Base-by-base conservation (phyloP, 2,797 vertebrate species). In the Taenioides sp. region DNA sequence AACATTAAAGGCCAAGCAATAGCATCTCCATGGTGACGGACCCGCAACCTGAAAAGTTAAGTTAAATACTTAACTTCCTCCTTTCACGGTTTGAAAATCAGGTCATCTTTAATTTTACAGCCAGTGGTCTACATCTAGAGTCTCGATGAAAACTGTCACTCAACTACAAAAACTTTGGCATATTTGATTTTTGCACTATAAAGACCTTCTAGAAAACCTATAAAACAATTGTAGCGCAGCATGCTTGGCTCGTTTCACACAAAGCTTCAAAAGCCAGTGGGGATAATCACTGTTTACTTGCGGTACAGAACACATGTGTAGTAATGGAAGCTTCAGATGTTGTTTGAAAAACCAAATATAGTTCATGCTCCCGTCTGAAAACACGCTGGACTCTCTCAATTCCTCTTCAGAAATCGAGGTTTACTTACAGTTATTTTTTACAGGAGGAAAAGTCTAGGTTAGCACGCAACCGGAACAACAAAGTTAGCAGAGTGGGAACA, bases 251-350 rank as follows among this genome's bases (percentile, higher is more conserved):
- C 34, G 16, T 67, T 47, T 28, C 69, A 66, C 68, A 74, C 68
- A 52, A 6, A 72, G 50, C 27, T 71, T 79, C 63, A 63, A 66
- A 77, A 69, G 52, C 3, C 70, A 78, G 66, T 62, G 55, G 58
- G 17, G 23, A 31, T 73, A 69, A 80, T 77, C 67, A 73, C 22
- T 52, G 68, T 67, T 54, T 82, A 63, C 65, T 63, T 68, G 25
- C 5, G 17, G 34, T 43, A 37, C 31, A 72, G 62, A 77, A 63
- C 25, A 50, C 52, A 52, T 75, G 63, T 25, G 67, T 49, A 58
- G 40, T 79, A 67, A 64, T 34, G 67, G 69, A 43, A 4, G 66
- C 18, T 25, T 73, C 28, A 63, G 62, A 73, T 73, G 37, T 65
- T 27, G 62, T 50, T 27, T 9, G 25, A 20, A 37, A 80, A 71